Conservation (phyloP, 2,797 vertebrate genomes). For the Pseudopleuronectes americanus region DNA sequence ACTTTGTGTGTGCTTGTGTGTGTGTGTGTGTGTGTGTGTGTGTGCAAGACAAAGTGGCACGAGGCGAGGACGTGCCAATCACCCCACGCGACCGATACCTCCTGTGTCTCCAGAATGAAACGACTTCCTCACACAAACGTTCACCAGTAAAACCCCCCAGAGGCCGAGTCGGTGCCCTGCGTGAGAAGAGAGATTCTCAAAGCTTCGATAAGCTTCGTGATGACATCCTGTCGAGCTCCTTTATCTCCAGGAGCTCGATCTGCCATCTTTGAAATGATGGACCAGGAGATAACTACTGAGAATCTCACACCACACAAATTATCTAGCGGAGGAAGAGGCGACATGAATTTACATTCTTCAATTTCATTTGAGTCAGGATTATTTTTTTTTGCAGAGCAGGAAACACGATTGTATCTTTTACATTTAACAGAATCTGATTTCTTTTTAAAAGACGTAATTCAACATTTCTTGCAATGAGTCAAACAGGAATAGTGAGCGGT, state of each 20-base stretch:
- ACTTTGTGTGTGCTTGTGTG: background rate
- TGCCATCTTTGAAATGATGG: too few relatives aligned
- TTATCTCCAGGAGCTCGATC: too few relatives aligned
- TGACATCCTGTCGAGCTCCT: background rate
- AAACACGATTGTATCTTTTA: background rate
- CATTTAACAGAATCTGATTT: too few relatives aligned
- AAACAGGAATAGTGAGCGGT: too few relatives aligned
- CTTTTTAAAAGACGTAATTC: too few relatives aligned
- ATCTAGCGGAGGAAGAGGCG: too few relatives aligned
- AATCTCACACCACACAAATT: too few relatives aligned
- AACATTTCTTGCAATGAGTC: too few relatives aligned
- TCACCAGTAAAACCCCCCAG: background rate
- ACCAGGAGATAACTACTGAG: too few relatives aligned
- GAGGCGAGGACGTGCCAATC: background rate
- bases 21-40: background rate
- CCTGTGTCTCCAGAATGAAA: constrained; percentile 13
- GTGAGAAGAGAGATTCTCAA: background rate
- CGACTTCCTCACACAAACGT: constrained; percentile 28
- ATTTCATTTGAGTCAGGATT: background rate
- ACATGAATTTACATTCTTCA: too few relatives aligned
- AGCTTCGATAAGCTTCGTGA: background rate
- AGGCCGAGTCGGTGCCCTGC: background rate
- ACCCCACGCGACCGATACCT: constrained; percentile 19
- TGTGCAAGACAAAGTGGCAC: background rate
- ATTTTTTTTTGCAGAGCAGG: background rate